phyloP scores from a whole-genome alignment of 2,888 invertebrate genomes.

The Cacoxenus indagator region DNA sequence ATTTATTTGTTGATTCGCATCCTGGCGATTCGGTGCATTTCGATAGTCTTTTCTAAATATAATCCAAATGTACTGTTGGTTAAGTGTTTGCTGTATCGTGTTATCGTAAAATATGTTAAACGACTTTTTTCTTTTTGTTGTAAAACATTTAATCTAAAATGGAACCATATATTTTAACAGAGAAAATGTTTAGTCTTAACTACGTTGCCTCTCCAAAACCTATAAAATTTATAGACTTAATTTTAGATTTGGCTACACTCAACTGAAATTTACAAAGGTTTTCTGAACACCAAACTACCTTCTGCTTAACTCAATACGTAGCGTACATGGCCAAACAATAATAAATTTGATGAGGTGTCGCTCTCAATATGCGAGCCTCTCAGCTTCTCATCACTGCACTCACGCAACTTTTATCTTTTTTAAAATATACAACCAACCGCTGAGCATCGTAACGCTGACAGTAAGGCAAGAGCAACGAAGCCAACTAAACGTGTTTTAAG shows the following conservation, averaged over 20 bases:
- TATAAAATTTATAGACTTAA: no score
- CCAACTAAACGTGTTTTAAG: constrained; percentile 15
- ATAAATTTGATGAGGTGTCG: no score
- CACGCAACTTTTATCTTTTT: no score
- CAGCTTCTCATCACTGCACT: background rate
- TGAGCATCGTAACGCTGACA: background rate
- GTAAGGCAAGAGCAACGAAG: constrained; percentile 7
- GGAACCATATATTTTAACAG: background rate
- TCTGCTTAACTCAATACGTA: no score
- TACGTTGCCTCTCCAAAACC: no score
- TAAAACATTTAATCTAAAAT: background rate
- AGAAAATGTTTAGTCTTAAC: background rate
- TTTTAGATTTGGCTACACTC: no score
- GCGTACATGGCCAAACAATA: no score
- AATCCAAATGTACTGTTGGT: background rate
- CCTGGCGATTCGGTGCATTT: no score
- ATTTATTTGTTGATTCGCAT: no score
- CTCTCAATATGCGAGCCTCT: no score
- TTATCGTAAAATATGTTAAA: background rate
- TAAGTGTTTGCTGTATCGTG: background rate
- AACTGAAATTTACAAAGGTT: no score
- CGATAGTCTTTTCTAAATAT: background rate
- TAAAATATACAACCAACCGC: background rate
- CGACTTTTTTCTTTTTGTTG: background rate
- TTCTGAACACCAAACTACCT: no score